A percentile compares a stretch with the other conserved stretches of the same genome.
phyloP scores from a whole-genome alignment of 1,140 invertebrate genomes.

The Apis laboriosa region DNA sequence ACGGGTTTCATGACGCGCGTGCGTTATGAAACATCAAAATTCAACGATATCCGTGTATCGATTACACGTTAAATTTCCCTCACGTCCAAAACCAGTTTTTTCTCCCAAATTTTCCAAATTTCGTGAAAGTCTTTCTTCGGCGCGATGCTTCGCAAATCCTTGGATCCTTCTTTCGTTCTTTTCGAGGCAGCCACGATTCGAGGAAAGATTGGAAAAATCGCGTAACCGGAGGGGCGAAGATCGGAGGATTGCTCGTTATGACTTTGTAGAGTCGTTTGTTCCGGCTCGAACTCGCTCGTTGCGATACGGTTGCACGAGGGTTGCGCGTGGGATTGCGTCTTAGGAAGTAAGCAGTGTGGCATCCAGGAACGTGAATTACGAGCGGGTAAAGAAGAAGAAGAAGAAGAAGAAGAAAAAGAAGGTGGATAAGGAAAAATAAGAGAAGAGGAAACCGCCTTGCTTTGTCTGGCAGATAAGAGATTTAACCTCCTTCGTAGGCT shows the following conservation, averaged over 20 bases:
- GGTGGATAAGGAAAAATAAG: neutral
- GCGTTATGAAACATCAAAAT: neutral
- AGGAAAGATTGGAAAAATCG: neutral
- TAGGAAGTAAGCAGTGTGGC: neutral
- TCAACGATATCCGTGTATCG: neutral
- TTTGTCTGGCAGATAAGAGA: conserved; percentile 48
- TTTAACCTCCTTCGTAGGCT: conserved; percentile 52
- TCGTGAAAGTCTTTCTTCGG: too few relatives aligned
- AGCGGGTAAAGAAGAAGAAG: neutral
- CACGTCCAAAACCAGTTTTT: neutral
- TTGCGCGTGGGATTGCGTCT: conserved; percentile 32
- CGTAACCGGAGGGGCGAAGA: conserved; percentile 22
- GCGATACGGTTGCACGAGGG: conserved; percentile 13
- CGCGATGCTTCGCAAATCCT: too few relatives aligned
- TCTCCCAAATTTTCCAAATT: neutral
- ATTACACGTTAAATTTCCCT: neutral
- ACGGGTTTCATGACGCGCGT: neutral
- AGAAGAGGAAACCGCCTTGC: conserved; percentile 26
- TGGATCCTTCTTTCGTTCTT: neutral
- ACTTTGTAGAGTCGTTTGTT: conserved; percentile 49
- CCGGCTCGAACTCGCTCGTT: conserved; percentile 28
- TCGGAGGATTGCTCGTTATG: conserved; percentile 44
- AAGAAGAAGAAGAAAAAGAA: neutral
- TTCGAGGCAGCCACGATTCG: neutral
- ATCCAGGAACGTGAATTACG: conserved; percentile 6